phyloP scores from a whole-genome alignment of 2,797 vertebrate species.

The Chromis chromis region DNA sequence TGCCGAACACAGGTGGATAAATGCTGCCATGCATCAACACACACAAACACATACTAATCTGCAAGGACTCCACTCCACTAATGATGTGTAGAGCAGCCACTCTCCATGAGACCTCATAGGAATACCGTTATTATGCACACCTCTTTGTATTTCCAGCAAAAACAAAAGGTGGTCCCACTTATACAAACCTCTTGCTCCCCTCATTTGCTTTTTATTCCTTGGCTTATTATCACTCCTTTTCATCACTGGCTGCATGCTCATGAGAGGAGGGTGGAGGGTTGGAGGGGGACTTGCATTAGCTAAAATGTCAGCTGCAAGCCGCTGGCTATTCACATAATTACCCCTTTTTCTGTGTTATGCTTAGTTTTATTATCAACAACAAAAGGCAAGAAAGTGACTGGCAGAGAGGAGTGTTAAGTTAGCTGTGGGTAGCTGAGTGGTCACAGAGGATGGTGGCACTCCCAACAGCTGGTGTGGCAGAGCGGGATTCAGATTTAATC shows the following conservation, averaged over 20 bases:
- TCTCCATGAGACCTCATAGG: conserved; percentile 58
- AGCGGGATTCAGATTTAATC: conserved; percentile 47
- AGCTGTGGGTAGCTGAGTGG: conserved; percentile 34
- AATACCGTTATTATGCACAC: conserved; percentile 64
- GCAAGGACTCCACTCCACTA: conserved; percentile 65
- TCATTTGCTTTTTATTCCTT: conserved; percentile 55
- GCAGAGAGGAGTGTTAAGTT: conserved; percentile 42
- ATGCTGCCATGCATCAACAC: conserved; percentile 43
- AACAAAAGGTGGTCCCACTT: conserved; percentile 68
- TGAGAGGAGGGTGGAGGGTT: conserved; percentile 22
- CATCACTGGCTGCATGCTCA: conserved; percentile 50
- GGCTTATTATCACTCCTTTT: conserved; percentile 65
- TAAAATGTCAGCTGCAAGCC: conserved; percentile 60
- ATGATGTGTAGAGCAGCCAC: conserved; percentile 62
- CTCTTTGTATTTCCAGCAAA: conserved; percentile 69
- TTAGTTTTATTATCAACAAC: conserved; percentile 49
- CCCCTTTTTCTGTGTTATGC: conserved; percentile 33
- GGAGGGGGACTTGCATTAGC: conserved; percentile 21
- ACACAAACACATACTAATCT: conserved; percentile 54
- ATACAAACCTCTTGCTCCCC: conserved; percentile 51
- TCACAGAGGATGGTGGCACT: conserved; percentile 36
- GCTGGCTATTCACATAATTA: conserved; percentile 52
- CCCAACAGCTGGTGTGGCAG: conserved; percentile 55
- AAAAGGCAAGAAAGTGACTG: conserved; percentile 49
- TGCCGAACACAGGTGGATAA: conserved; percentile 60